These are phyloP conservation scores for Andrena bicolor DNA, from an alignment of 2,888 invertebrate species.

Conservation along the genomic window DNA sequence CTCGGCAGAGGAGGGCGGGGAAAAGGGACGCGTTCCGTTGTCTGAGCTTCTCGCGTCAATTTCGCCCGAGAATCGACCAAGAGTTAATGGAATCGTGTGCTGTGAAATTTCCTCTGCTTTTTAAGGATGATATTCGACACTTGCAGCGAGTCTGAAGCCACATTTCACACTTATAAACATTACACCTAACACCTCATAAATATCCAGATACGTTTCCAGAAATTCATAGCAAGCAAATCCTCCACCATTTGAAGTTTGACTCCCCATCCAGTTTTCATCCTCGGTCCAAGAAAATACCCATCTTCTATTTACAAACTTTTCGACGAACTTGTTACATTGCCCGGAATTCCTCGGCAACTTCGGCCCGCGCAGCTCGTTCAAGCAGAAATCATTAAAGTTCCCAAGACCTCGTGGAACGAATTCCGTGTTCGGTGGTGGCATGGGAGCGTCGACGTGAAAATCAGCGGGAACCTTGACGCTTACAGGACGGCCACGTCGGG, in stretches of 20 bases:
- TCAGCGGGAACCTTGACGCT: background rate
- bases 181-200: too few species aligned
- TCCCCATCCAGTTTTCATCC: background rate
- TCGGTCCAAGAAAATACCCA: background rate
- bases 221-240: background rate
- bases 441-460: background rate
- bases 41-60: slow-evolving; percentile 7
- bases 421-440: background rate
- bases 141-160: too few species aligned
- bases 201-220: background rate
- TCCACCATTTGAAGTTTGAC: background rate
- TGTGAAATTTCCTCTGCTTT: too few species aligned
- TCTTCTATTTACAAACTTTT: slow-evolving; percentile 15
- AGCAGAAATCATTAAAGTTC: slow-evolving; percentile 5
- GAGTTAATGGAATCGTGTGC: background rate
- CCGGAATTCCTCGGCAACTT: background rate
- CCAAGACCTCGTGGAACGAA: background rate
- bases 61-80: background rate
- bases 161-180: too few species aligned
- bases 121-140: too few species aligned
- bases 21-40: slow-evolving; percentile 1
- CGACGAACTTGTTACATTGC: background rate
- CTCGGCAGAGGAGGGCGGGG: background rate
- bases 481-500: background rate
- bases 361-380: background rate